Percentiles rank a stretch among this genome's conserved stretches.
Conservation (phyloP, 2,888 invertebrate genomes). For the Kryphioiulus occultus region DNA sequence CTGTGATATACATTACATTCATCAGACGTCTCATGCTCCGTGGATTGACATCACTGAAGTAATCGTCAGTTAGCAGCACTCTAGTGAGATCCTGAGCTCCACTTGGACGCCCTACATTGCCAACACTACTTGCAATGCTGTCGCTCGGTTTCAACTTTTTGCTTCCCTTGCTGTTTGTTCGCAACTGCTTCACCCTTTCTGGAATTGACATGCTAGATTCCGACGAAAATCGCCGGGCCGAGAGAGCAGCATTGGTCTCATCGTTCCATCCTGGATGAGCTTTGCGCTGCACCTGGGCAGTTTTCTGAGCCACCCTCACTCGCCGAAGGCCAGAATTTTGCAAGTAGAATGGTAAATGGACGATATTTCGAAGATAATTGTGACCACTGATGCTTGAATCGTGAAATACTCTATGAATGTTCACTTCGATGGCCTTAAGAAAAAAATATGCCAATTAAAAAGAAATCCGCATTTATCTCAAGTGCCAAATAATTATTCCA, state of each 20-base stretch:
- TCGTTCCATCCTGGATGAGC: constrained; percentile 51
- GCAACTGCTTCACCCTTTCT: constrained; percentile 55
- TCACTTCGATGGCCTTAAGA: constrained; percentile 83
- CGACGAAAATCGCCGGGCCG: constrained; percentile 53
- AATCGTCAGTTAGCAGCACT: constrained; percentile 94
- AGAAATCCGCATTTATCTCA: background rate
- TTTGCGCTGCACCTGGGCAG: constrained; percentile 55
- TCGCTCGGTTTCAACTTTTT: constrained; percentile 69
- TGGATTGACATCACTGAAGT: constrained; percentile 98
- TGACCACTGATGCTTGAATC: constrained; percentile 95
- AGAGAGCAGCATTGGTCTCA: constrained; percentile 42
- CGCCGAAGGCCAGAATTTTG: constrained; percentile 94
- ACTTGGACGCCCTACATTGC: constrained; percentile 81
- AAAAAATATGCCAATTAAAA: background rate
- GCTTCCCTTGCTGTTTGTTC: constrained; percentile 57
- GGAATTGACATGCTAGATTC: constrained; percentile 57
- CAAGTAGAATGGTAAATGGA: constrained; percentile 96
- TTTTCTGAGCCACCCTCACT: constrained; percentile 76
- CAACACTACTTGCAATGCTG: constrained; percentile 89
- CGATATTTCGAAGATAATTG: constrained; percentile 92
- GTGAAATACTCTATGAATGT: constrained; percentile 83
- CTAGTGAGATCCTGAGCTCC: constrained; percentile 78
- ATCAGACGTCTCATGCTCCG: constrained; percentile 93
- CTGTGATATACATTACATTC: constrained; percentile 96
- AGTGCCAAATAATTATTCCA: background rate